Evolutionary conservation across 92 coral and sea anemone species (phyloP), one percentile per base, ranked within the genome.

Genomic region (Umimayanthus chanpuru): DNA sequence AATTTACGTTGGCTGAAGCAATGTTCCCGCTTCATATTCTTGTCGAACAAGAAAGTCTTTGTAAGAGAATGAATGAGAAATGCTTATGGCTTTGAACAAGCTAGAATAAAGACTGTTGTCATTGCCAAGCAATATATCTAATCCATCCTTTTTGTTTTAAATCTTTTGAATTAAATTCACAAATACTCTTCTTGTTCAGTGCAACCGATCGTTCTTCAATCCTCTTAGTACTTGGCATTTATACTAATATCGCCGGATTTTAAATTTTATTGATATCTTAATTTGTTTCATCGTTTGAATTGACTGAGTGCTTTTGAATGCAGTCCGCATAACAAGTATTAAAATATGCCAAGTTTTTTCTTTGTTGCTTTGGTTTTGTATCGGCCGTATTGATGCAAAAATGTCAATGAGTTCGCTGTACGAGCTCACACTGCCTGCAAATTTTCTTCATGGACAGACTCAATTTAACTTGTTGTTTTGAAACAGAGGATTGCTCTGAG

Each of bases 221-320:
- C 40, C 29, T 30, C 50, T 83, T 68, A 83, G 78, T 11, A 67
- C 79, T 75, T 38, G 79, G 25, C 44, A 39, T 71, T 70, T 44
- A 49, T n/a, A 81, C 38, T 70, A 83, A 68, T 83, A 72, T 83
- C 87, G 74, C 58, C 67, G 38, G 87, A 66, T 82, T 66, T 82
- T 72, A 41, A 16, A 72, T 82, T 81, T 32, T 81, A 82, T 65
- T 65, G 86, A 82, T 67, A 65, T 65, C 86, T 66, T 82, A 82
- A 83, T 83, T 70, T 68, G 87, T 83, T 82, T 49, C 53, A 25
- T 82, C 32, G 44, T 68, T 68, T 83, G 78, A 71, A 68, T 67
- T 44, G 9, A 73, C 77, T 56, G 70, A 50, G 39, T 6, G 29
- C 20, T 79, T 80, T 80, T 80, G 84, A 80, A 80, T 56, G 44